A percentile compares a stretch with the other conserved stretches of the same genome.
Conservation (phyloP, 2,113 vertebrate species). For the Pachycephala philippinensis region DNA sequence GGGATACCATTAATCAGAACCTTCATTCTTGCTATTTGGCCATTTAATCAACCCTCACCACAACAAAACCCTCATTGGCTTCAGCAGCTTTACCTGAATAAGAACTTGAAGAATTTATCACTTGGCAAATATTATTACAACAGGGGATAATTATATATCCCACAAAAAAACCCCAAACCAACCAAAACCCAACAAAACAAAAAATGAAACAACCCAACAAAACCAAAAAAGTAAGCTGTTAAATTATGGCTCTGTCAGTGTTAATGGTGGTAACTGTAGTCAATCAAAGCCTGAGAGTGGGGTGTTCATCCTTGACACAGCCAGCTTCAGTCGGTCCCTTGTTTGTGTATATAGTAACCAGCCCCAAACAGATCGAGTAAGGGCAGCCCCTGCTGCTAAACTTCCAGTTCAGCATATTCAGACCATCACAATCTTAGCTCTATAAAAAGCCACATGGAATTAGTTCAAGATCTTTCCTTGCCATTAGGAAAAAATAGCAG, state of each 20-base stretch:
- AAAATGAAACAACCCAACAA: not conserved
- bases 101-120: not conserved
- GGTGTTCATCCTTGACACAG: not conserved
- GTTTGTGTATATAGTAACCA: not conserved
- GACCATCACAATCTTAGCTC: constrained; percentile 7
- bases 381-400: not conserved
- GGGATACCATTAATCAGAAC: not conserved
- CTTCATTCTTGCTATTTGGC: not conserved
- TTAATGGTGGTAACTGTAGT: not conserved
- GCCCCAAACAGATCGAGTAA: not conserved
- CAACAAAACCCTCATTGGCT: not conserved
- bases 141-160: not conserved
- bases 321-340: not conserved
- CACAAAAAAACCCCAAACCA: not conserved
- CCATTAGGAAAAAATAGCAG: constrained; percentile 29
- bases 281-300: not conserved
- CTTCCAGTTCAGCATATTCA: not conserved
- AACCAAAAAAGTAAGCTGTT: not conserved
- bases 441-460: constrained; percentile 35
- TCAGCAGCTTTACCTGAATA: not conserved
- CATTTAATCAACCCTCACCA: not conserved
- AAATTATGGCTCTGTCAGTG: not conserved
- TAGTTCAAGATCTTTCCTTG: constrained; percentile 3
- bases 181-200: not conserved
- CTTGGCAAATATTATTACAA: not conserved